phyloP scores from a whole-genome alignment of 2,888 invertebrate species.

The Theretra japonica region DNA sequence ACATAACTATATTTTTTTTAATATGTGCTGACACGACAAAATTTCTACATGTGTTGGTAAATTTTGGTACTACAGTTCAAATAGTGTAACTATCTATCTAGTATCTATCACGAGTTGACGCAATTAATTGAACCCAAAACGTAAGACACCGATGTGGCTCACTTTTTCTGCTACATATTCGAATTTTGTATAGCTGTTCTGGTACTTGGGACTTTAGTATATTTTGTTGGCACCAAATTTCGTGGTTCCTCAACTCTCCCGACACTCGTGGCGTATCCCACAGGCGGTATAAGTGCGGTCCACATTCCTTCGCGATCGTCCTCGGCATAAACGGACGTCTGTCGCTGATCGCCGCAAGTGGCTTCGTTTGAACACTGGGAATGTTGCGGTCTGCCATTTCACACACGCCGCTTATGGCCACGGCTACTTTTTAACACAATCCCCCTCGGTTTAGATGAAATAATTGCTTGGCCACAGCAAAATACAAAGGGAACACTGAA shows the following conservation, averaged over 20 bases:
- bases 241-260: slow-evolving; percentile 2
- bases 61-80: no score
- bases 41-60: no score
- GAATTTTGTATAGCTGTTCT: no score
- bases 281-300: slow-evolving; percentile 49
- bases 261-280: slow-evolving; percentile 34
- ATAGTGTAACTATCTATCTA: no score
- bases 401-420: slow-evolving; percentile 70
- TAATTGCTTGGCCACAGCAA: slow-evolving; percentile 19
- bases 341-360: slow-evolving; percentile 67
- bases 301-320: slow-evolving; percentile 77
- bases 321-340: slow-evolving; percentile 74
- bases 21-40: no score
- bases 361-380: slow-evolving; percentile 64
- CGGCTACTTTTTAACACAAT: slow-evolving; percentile 56
- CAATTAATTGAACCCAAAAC: no score
- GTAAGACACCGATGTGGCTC: no score
- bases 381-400: slow-evolving; percentile 69
- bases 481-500: background rate
- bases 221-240: background rate
- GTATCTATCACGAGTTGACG: no score
- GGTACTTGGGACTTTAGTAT: no score
- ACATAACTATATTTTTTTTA: no score
- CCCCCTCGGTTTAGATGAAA: slow-evolving; percentile 28
- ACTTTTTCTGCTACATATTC: no score